Percentiles rank a stretch among this genome's conserved stretches.
phyloP scores from a whole-genome alignment of 2,888 invertebrate species.

The Protonemura montana region DNA sequence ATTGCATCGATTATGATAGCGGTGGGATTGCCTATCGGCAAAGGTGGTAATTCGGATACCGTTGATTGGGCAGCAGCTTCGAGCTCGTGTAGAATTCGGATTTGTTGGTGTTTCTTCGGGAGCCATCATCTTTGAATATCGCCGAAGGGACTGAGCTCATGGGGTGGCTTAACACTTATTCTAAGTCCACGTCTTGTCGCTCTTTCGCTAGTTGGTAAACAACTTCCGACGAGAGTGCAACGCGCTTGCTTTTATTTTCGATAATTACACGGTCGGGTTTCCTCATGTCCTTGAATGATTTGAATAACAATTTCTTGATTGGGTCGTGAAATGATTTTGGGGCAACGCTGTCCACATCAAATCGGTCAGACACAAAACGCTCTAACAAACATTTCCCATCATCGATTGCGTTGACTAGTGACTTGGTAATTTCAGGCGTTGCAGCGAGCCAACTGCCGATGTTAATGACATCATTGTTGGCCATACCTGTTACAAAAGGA shows the following conservation, averaged over 20 bases:
- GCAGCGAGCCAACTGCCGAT: constrained; percentile 19
- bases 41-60: neutral
- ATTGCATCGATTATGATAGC: neutral
- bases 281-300: neutral
- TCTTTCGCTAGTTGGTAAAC: constrained; percentile 16
- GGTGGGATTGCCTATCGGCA: neutral
- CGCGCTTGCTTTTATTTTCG: neutral
- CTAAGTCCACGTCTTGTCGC: neutral
- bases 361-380: neutral
- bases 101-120: constrained; percentile 13
- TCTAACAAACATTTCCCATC: neutral
- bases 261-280: neutral
- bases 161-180: neutral
- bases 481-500: neutral
- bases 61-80: neutral
- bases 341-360: neutral
- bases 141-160: neutral
- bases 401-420: neutral
- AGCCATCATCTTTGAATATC: too few relatives aligned
- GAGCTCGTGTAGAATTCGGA: neutral
- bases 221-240: neutral
- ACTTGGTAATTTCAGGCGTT: neutral
- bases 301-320: constrained; percentile 2
- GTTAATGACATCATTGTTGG: neutral
- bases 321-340: constrained; percentile 7